These are phyloP conservation scores for Chinchilla lanigera DNA, from an alignment of 2,113 vertebrate species.

Conservation along the genomic window DNA sequence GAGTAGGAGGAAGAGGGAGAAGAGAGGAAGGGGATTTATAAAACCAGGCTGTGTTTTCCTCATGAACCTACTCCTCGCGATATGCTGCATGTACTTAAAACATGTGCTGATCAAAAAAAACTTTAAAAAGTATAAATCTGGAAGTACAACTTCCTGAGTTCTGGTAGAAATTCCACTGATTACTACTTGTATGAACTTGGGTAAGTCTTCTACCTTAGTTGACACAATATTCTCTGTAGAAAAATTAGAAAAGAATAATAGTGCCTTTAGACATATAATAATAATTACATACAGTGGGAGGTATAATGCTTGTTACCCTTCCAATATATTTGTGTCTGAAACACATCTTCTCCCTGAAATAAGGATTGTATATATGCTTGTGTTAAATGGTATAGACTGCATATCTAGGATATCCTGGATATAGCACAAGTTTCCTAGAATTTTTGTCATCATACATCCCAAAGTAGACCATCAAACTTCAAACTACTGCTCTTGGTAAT, in stretches of 20 bases:
- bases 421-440: background rate
- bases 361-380: background rate
- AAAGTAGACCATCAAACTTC: background rate
- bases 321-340: background rate
- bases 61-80: background rate
- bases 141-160: background rate
- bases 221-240: background rate
- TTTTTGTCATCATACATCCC: background rate
- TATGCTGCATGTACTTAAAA: background rate
- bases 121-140: background rate
- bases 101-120: background rate
- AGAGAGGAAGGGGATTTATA: background rate
- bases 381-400: background rate
- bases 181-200: background rate
- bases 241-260: slow-evolving; percentile 37
- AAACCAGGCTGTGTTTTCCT: background rate
- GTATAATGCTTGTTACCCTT: background rate
- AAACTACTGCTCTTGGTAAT: background rate
- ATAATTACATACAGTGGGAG: background rate
- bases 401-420: background rate
- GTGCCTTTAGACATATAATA: background rate
- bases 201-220: background rate
- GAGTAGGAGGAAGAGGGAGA: background rate
- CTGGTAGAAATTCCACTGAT: background rate
- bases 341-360: background rate